phyloP scores from a whole-genome alignment of 2,797 vertebrate species.

The Notoglanidium macrostoma region DNA sequence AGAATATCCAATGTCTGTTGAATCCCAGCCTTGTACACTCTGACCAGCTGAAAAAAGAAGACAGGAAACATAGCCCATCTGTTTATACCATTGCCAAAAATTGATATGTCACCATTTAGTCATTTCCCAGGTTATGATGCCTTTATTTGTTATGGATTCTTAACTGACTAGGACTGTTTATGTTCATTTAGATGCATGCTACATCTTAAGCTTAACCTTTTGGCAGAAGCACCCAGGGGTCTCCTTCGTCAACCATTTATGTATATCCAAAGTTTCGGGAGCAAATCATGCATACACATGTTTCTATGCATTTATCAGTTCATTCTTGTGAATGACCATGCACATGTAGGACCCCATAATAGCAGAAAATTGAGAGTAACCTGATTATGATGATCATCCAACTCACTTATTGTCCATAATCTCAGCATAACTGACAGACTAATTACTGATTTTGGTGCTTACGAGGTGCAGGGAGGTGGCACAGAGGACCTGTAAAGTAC shows the following conservation, averaged over 20 bases:
- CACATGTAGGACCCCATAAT: neutral
- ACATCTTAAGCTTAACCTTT: neutral
- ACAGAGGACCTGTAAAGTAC: neutral
- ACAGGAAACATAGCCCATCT: neutral
- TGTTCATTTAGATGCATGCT: neutral
- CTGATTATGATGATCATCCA: neutral
- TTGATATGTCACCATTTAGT: neutral
- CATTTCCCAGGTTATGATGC: neutral
- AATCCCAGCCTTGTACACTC: constrained; percentile 84
- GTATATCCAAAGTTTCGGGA: neutral
- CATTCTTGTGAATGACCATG: no score
- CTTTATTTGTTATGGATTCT: neutral
- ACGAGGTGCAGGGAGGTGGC: neutral
- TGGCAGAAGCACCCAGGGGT: no score
- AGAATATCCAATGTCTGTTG: constrained; percentile 94
- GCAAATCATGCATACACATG: neutral
- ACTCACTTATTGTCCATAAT: neutral
- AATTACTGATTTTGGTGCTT: neutral
- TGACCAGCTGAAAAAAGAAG: constrained; percentile 75
- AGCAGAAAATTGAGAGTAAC: neutral
- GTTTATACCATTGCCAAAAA: neutral
- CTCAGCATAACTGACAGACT: neutral
- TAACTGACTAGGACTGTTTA: neutral
- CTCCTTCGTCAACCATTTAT: neutral
- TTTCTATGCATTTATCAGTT: neutral